These are phyloP conservation scores for Noctua fimbriata DNA, from an alignment of 2,888 invertebrate genomes.

Conservation along the genomic window DNA sequence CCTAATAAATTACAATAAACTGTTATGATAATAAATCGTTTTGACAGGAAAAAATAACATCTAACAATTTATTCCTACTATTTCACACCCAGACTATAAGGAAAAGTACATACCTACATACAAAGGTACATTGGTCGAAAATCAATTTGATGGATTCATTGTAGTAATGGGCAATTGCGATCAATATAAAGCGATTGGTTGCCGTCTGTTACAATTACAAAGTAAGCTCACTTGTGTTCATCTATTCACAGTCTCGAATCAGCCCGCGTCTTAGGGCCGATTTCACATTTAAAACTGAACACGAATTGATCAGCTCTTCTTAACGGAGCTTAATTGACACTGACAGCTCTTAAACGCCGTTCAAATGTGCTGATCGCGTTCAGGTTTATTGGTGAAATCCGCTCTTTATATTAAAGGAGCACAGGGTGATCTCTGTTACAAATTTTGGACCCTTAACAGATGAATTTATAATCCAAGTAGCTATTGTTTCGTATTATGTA, in stretches of 20 bases:
- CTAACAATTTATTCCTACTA: neutral
- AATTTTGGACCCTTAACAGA: neutral
- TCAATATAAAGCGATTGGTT: conserved; percentile 42
- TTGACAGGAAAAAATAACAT: conserved; percentile 13
- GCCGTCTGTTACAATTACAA: conserved; percentile 30
- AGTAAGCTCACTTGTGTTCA: conserved; percentile 13
- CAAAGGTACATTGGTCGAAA: conserved; percentile 18
- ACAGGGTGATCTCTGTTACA: neutral
- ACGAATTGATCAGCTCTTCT: neutral
- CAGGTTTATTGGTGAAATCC: neutral
- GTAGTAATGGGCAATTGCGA: conserved; percentile 41
- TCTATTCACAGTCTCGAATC: neutral
- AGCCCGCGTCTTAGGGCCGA: neutral
- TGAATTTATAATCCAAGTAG: neutral
- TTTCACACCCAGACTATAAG: conserved; percentile 24
- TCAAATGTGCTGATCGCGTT: neutral
- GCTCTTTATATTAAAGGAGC: neutral
- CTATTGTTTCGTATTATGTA: neutral
- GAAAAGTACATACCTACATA: too few species aligned
- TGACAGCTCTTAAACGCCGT: neutral
- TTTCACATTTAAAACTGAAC: neutral
- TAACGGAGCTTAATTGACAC: neutral
- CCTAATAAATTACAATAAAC: conserved; percentile 4
- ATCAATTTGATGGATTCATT: conserved; percentile 35
- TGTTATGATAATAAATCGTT: conserved; percentile 4